A percentile compares a stretch with the other conserved stretches of the same genome.
Conservation (phyloP, 2,797 vertebrate species). For the Fistularia commersonii region DNA sequence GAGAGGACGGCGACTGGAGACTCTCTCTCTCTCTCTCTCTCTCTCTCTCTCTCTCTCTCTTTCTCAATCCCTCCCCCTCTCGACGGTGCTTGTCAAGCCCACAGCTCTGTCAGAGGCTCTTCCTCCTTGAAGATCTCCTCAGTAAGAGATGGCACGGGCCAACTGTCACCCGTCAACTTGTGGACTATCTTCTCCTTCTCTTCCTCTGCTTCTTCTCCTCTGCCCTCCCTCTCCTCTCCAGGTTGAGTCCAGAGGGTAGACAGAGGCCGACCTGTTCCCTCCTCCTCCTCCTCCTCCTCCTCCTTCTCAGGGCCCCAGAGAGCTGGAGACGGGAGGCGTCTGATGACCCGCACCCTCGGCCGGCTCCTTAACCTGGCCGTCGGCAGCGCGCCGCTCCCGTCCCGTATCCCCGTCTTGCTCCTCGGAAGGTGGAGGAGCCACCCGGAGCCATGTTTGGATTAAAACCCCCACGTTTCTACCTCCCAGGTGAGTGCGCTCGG, state of each 20-base stretch:
- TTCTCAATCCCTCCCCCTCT: constrained; percentile 32
- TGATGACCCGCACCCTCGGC: constrained; percentile 64
- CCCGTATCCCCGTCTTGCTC: constrained; percentile 5
- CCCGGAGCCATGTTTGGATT: constrained; percentile 85
- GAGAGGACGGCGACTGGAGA: constrained; percentile 48
- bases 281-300: constrained; percentile 6
- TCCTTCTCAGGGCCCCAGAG: constrained; percentile 24
- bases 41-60: constrained; percentile 38
- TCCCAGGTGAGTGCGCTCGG: constrained; percentile 80
- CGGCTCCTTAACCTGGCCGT: constrained; percentile 25
- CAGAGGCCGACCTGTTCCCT: constrained; percentile 51
- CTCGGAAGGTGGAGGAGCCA: constrained; percentile 13
- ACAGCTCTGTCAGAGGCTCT: constrained; percentile 50
- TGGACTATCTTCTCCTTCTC: constrained; percentile 28
- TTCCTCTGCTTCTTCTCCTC: constrained; percentile 13
- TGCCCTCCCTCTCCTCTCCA: constrained; percentile 18
- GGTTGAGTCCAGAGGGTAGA: constrained; percentile 38
- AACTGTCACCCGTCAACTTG: constrained; percentile 45
- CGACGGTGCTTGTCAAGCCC: constrained; percentile 46
- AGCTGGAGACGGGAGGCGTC: constrained; percentile 54
- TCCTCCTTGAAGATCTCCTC: constrained; percentile 41
- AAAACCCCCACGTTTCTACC: constrained; percentile 88
- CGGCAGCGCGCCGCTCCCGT: constrained; percentile 10
- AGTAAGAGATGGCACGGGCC: constrained; percentile 59
- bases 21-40: constrained; percentile 38